These are phyloP conservation scores for Epinotia nisella DNA, from an alignment of 2,888 invertebrate species.

Conservation along the genomic window DNA sequence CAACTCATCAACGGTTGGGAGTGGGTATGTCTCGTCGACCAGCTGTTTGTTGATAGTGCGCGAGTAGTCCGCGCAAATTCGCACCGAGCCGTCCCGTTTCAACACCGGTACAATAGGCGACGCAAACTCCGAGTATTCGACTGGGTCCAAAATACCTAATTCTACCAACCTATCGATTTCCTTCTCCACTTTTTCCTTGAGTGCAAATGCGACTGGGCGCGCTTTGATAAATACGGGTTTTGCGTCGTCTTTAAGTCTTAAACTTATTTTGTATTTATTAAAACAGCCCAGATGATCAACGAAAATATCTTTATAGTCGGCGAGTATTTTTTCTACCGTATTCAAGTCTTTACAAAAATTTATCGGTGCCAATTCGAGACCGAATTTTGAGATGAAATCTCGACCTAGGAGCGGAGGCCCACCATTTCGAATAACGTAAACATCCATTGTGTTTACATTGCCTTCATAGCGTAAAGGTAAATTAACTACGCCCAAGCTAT, in stretches of 20 bases:
- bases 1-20: constrained; percentile 39
- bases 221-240: constrained; percentile 45
- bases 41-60: constrained; percentile 24
- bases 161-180: not conserved
- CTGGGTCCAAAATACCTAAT: too few species aligned
- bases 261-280: constrained; percentile 29
- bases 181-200: constrained; percentile 10
- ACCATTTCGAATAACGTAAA: too few species aligned
- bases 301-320: constrained; percentile 38
- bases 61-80: constrained; percentile 30
- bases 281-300: constrained; percentile 20
- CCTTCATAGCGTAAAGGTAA: too few species aligned
- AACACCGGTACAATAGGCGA: too few species aligned
- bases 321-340: too few species aligned
- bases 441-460: too few species aligned
- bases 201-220: constrained; percentile 26
- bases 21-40: constrained; percentile 23
- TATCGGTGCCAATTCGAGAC: too few species aligned
- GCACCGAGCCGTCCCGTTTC: not conserved
- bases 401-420: too few species aligned
- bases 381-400: too few species aligned
- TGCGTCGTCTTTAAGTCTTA: not conserved
- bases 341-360: too few species aligned
- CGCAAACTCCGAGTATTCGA: too few species aligned
- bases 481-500: too few species aligned